Base-by-base conservation (phyloP, 2,113 vertebrate species). In the Brachypodius melanocephalos region DNA sequence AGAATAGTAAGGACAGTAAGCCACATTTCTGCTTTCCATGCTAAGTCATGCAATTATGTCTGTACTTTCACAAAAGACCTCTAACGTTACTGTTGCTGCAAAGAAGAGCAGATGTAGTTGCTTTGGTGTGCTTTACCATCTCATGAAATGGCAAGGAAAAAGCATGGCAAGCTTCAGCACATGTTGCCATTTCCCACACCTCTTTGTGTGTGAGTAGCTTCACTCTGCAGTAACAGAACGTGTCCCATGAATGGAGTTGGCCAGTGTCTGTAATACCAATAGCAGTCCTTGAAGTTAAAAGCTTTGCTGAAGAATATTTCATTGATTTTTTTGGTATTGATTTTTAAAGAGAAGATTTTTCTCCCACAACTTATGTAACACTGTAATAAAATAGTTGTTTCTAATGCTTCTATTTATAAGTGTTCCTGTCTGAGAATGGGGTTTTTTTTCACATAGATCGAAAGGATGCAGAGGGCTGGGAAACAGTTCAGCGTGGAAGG, bases 401-500 rank as follows among this genome's bases (percentile, higher is more conserved):
- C 29, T 54, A 29, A 15, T 81, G 48, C 38, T 89, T 80, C 66
- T 81, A 5, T 62, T 91, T 59, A 0, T 55, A 65, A 81, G 45
- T 26, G 26, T 82, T 8, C 31, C 49, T 83, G 59, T 36, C n/a
- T 89, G 93, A 78, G 49, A 22, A 5, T 43, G 66, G 36, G 34
- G 17, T 14, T 32, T 76, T 86, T 58, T 79, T 89, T 91, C 73
- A 7, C 28, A 6, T 55, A 99, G 99, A 98, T 88, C 98, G 98
- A 43, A 99, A 98, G 89, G 99, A 99, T 89, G 98, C 99, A 0
- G 99, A 99, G 97, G 99, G 99, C 61, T 99, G 99, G 99, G 99
- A 99, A 80, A 99, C 99, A 0, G 99, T 99, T 83, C 99, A 99
- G 93, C 98, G 99, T 36, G 99, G 99, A 49, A 98, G 99, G 72